Evolutionary conservation across 30 jellyfish, hydroid and myxozoan species (phyloP), one percentile per base, ranked within the genome.

Genomic region (Nemopilema nomurai): DNA sequence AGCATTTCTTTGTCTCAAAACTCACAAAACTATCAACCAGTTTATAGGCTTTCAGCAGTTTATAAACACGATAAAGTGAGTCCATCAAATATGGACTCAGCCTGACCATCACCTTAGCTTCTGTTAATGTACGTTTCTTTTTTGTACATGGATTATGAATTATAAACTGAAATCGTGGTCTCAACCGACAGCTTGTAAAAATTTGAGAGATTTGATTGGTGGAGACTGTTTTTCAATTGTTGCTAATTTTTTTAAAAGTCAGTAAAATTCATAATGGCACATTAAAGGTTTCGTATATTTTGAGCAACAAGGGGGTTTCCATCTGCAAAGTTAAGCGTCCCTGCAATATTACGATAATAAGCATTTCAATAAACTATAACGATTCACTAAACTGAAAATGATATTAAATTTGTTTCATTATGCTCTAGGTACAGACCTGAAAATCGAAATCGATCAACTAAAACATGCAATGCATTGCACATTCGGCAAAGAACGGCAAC

Each of bases 391-490:
- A 41, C 1, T 67, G 21, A 67, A 0, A 67, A 31, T 22, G 23
- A 67, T 23, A 23, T n/a, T 67, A 23, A 67, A 28, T 65, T 13
- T 65, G 30, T n/a, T 67, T 67, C 16, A 22, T 67, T 21, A 18
- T 67, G 18, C 49, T 23, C 76, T 21, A 22, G 76, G 76, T 67
- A 67, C 76, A 21, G 76, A 67, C 33, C 76, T 67, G 76, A 67
- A 67, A 67, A 8, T 31, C 30, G 76, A 67, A 67, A 67, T 67
- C 19, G 18, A 28, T 18, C 8, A 19, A 19, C 76, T 67, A 20
- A 67, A 67, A 22, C 30, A 28, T 23, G 76, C 76, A 21, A 67
- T 67, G 52, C 76, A 67, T 67, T 21, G 20, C 30, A 31, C 76
- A 28, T 67, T 67, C 27, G 76, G 76, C 30, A 28, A 67, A 19